Conservation (phyloP, 2,113 vertebrate genomes). For the Myotis davidii region DNA sequence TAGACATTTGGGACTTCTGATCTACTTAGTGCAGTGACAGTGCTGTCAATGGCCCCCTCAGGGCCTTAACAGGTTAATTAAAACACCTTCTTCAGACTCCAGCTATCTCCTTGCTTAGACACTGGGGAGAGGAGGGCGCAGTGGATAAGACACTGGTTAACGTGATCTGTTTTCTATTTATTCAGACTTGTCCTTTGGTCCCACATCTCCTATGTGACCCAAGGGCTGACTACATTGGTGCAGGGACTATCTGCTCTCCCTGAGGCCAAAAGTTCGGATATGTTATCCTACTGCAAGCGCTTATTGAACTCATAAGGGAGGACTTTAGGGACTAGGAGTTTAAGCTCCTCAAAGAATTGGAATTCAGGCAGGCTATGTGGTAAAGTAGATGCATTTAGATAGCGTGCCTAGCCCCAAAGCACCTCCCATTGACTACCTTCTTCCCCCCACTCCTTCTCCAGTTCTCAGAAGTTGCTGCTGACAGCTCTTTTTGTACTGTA, state of each 20-base stretch:
- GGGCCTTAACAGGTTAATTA: background rate
- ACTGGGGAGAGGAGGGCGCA: background rate
- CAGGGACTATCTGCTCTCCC: background rate
- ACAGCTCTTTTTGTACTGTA: fast-evolving
- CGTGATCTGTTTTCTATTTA: background rate
- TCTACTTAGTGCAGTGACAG: background rate
- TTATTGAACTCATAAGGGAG: background rate
- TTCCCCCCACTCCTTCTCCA: background rate
- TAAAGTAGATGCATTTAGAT: too few species aligned
- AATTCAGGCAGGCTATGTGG: background rate
- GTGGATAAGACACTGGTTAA: background rate
- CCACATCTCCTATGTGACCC: background rate
- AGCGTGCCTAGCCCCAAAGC: background rate
- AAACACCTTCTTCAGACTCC: background rate
- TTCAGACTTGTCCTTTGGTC: background rate
- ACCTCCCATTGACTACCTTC: fast-evolving
- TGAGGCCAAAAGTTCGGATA: background rate
- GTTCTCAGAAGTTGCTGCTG: background rate
- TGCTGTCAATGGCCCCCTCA: background rate
- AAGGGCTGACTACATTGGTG: background rate
- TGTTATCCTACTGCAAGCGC: background rate
- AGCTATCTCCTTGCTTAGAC: background rate
- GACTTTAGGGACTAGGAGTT: background rate
- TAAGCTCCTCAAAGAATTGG: background rate
- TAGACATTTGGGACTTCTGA: background rate